Evolutionary conservation across 2,888 invertebrate genomes (phyloP).

Genomic region (Heliconius ismenius): DNA sequence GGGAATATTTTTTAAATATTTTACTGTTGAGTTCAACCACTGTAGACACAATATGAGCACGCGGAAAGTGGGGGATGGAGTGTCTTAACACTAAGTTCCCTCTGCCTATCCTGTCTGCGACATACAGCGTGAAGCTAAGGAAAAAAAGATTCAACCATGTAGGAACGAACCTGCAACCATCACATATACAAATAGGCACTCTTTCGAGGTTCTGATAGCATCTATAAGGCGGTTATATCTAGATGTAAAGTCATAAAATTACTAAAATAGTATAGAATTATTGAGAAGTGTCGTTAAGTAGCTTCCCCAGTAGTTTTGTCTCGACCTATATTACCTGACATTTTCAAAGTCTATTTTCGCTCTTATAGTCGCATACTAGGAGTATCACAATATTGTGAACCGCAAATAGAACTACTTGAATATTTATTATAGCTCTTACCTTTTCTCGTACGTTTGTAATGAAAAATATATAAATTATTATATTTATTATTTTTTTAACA

Average conservation of each 20-base stretch:
- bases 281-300: not conserved
- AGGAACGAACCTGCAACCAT: no score
- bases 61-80: not conserved
- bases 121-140: no score
- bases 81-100: not conserved
- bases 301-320: not conserved
- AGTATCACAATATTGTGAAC: not conserved
- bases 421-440: not conserved
- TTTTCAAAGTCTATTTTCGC: not conserved
- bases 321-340: constrained; percentile 1
- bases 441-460: no score
- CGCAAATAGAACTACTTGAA: constrained; percentile 2
- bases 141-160: no score
- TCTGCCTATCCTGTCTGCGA: no score
- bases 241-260: not conserved
- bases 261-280: not conserved
- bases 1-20: not conserved
- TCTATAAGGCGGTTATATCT: not conserved
- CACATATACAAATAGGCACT: no score
- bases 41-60: no score
- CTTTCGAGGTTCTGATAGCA: no score
- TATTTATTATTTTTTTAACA: no score
- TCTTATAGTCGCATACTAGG: not conserved
- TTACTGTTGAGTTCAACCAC: no score
- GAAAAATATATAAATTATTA: no score